A percentile compares a stretch with the other conserved stretches of the same genome.
Conservation (phyloP, 2,113 vertebrate species). For the Rhadina sibilatrix region DNA sequence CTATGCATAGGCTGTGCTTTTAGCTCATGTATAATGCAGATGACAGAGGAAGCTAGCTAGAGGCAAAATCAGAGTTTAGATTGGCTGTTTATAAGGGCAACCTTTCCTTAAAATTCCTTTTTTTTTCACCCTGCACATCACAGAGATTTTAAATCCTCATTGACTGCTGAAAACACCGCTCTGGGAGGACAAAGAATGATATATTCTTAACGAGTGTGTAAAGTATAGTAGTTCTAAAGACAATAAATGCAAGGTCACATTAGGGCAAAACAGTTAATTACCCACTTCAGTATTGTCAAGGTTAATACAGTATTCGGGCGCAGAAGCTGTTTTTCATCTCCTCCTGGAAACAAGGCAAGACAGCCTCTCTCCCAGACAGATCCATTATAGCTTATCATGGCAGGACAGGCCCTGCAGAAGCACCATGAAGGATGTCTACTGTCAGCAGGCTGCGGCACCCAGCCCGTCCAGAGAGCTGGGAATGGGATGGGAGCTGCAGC, state of each 20-base stretch:
- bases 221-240: slow-evolving; percentile 54
- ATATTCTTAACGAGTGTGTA: not conserved
- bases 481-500: slow-evolving; percentile 33
- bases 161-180: not conserved
- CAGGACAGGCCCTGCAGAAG: slow-evolving; percentile 78
- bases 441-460: slow-evolving; percentile 72
- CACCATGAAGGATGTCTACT: slow-evolving; percentile 89
- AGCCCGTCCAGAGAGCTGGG: slow-evolving; percentile 11
- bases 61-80: not conserved
- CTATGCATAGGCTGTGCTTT: not conserved
- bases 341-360: slow-evolving; percentile 75
- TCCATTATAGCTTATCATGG: slow-evolving; percentile 95
- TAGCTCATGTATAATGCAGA: not conserved
- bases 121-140: not conserved
- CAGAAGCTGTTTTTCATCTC: slow-evolving; percentile 83
- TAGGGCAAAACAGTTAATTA: slow-evolving; percentile 92
- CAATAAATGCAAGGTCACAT: slow-evolving; percentile 71
- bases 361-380: slow-evolving; percentile 78
- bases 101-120: not conserved
- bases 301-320: slow-evolving; percentile 85
- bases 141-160: slow-evolving; percentile 3
- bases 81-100: not conserved
- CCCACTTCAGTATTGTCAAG: slow-evolving; percentile 91
- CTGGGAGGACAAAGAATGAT: slow-evolving; percentile 31
- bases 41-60: not conserved